A percentile compares a stretch with the other conserved stretches of the same genome.
Evolutionary conservation across 1,140 invertebrate genomes (phyloP).

Genomic region (Daktulosphaira vitifoliae): DNA sequence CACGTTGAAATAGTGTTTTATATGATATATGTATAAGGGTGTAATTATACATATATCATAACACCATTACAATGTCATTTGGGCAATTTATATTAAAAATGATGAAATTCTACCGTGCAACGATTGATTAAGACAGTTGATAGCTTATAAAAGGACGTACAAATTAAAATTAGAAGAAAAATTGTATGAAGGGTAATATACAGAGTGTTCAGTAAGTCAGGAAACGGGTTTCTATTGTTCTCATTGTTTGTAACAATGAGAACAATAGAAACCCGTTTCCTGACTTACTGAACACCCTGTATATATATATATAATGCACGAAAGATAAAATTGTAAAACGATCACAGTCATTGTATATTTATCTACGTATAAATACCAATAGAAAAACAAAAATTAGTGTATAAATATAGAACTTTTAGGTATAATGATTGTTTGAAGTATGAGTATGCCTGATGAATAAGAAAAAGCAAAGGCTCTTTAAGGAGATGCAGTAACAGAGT

Average conservation of each 20-base stretch:
- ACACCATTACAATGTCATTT: too few species aligned
- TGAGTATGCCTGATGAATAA: too few species aligned
- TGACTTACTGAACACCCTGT: too few species aligned
- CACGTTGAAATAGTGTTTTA: not conserved
- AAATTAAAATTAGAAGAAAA: not conserved
- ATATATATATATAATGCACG: not conserved
- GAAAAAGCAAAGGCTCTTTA: too few species aligned
- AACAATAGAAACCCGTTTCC: not conserved
- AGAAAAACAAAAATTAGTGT: not conserved
- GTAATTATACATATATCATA: too few species aligned
- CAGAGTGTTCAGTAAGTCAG: too few species aligned
- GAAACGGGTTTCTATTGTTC: too few species aligned
- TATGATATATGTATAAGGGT: not conserved
- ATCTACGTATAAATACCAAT: constrained; percentile 13
- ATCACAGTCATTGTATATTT: constrained; percentile 12
- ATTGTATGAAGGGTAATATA: too few species aligned
- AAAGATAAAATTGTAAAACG: not conserved
- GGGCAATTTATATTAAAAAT: not conserved
- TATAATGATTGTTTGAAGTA: not conserved
- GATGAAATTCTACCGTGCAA: constrained; percentile 23
- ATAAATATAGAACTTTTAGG: constrained; percentile 2
- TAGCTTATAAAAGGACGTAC: not conserved
- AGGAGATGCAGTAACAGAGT: too few species aligned
- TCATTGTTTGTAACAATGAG: too few species aligned
- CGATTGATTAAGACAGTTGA: not conserved